Evolutionary conservation across 2,888 invertebrate species (phyloP).

Genomic region (Coelopa pilipes): DNA sequence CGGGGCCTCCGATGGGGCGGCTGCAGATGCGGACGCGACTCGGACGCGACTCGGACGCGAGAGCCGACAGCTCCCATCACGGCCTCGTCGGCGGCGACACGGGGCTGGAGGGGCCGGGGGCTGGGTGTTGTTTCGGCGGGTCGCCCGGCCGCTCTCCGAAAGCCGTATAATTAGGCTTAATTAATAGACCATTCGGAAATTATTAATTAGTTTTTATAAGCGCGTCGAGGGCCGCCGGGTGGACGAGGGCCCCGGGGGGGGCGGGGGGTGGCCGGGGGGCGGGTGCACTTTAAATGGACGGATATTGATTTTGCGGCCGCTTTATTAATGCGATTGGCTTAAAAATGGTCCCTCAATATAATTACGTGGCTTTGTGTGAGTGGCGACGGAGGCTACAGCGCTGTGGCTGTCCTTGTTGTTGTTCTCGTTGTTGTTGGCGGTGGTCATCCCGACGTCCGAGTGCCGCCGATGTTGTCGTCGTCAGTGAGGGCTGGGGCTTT

Average conservation of each 20-base stretch:
- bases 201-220: conserved; percentile 68
- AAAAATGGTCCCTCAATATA: conserved; percentile 56
- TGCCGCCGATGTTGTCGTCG: no score
- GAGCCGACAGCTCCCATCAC: not conserved
- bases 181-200: conserved; percentile 68
- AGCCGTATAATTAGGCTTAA: conserved; percentile 67
- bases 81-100: not conserved
- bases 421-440: not conserved
- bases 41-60: no score
- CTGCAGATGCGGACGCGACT: no score
- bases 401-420: conserved; percentile 3
- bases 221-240: conserved; percentile 37
- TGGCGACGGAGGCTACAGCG: not conserved
- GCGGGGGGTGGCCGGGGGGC: no score
- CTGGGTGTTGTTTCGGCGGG: not conserved
- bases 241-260: no score
- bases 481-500: no score
- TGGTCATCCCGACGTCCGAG: no score
- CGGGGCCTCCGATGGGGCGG: not conserved
- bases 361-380: conserved; percentile 59
- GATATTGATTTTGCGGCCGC: conserved; percentile 68
- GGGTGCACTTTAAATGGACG: conserved; percentile 66
- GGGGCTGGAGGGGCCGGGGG: not conserved
- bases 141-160: conserved; percentile 39
- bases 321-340: conserved; percentile 68